Base-by-base conservation (phyloP, 1,140 invertebrate genomes). In the Asobara japonica region DNA sequence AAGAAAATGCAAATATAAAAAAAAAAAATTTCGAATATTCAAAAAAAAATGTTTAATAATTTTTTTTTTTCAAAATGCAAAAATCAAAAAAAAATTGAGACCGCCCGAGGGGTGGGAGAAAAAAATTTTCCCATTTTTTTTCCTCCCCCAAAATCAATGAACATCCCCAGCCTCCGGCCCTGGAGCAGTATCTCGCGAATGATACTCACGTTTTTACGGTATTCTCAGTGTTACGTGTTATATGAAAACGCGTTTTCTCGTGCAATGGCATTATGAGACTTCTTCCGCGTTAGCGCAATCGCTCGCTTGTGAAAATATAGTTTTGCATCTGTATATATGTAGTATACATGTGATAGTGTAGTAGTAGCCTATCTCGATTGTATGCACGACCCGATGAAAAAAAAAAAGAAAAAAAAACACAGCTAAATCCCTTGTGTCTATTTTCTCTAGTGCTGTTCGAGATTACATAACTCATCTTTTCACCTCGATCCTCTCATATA, bases 251-350 rank as follows among this genome's bases (percentile, higher is more conserved):
- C 30, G 11, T 69, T 69, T 69, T 61, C 51, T 69, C 51, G 31
- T 61, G 30, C 33, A 18, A 18, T 60, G 25, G 11, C 20, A 60
- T 27, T 25, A 30, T 22, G 20, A 62, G 33, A 61, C 73, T 78
- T 79, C 81, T 82, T 82, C 81, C 81, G 81, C 77, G 80, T 82
- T 82, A 77, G 77, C 77, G 80, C 77, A 80, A 82, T 78, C 78
- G 75, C 80, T 56, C 67, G 45, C 51, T 56, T 69, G 51, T 77
- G 75, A 65, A 77, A 73, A 75, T 64, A 74, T 69, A 73, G n/a
- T 29, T 68, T 72, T 30, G 73, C 56, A 78, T 76, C 75, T 74
- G 76, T 69, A 68, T 38, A n/a, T n/a, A 38, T 38, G 10, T 38
- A n/a, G n/a, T 38, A 38, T 38, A n/a, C 36, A 38, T 38, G 10